Conservation (phyloP, 2,888 invertebrate genomes). For the Aspidapion aeneum region DNA sequence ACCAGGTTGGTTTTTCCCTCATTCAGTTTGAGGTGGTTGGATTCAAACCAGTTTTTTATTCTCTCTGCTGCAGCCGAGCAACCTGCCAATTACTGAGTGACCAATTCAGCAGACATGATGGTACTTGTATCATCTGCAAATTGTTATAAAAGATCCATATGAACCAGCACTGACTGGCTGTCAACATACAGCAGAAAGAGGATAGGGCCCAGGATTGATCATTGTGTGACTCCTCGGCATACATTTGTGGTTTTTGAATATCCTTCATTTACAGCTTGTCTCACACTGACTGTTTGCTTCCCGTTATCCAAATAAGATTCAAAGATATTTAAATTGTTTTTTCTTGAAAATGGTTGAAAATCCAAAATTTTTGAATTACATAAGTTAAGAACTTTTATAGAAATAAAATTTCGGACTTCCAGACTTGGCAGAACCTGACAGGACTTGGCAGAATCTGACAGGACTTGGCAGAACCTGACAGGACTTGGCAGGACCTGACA, state of each 20-base stretch:
- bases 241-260: neutral
- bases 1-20: neutral
- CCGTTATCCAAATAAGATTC: neutral
- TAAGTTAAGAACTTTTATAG: too few species aligned
- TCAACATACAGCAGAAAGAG: neutral
- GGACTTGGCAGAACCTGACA: too few species aligned
- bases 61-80: neutral
- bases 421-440: too few species aligned
- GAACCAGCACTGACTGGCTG: neutral
- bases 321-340: too few species aligned
- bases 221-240: neutral
- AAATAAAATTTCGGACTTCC: too few species aligned
- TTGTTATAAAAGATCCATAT: neutral
- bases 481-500: too few species aligned
- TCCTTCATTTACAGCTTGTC: neutral
- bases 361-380: too few species aligned
- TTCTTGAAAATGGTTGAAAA: too few species aligned
- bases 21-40: neutral
- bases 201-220: neutral
- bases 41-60: neutral
- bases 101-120: neutral
- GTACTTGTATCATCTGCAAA: neutral
- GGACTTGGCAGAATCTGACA: too few species aligned
- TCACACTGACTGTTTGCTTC: neutral
- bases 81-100: neutral